These are phyloP conservation scores for Notiomystis cincta DNA, from an alignment of 2,113 vertebrate species.

Conservation along the genomic window DNA sequence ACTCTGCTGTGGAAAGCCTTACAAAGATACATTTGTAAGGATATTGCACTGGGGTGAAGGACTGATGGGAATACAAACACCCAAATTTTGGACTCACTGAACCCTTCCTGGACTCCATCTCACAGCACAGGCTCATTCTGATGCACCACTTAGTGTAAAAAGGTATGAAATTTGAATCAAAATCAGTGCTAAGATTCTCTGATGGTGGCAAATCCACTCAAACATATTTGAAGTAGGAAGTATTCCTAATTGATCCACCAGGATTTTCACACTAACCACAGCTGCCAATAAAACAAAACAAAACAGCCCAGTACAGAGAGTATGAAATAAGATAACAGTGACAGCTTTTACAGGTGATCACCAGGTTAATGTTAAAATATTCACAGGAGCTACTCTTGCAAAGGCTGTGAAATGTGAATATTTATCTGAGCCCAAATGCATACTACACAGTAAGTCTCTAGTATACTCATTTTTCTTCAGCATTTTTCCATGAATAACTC, in stretches of 20 bases:
- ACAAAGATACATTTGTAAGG: not conserved
- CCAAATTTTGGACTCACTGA: not conserved
- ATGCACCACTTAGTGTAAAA: not conserved
- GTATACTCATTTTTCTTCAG: not conserved
- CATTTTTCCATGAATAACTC: not conserved
- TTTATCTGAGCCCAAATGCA: not conserved
- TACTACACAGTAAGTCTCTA: not conserved
- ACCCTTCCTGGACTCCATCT: not conserved
- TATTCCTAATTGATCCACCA: not conserved
- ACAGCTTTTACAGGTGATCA: not conserved
- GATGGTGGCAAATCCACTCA: not conserved
- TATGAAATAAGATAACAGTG: not conserved
- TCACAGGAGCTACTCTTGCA: not conserved
- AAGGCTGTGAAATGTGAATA: not conserved
- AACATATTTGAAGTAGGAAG: not conserved
- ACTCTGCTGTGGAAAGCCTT: not conserved
- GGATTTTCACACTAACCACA: not conserved
- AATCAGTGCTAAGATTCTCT: not conserved
- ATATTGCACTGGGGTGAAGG: not conserved
- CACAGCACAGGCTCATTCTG: not conserved
- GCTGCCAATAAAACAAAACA: not conserved
- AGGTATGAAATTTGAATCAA: not conserved
- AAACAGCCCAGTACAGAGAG: not conserved
- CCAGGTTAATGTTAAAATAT: not conserved
- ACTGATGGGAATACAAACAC: not conserved